These are phyloP conservation scores for Olivierus martensii DNA, from an alignment of 1,140 invertebrate genomes.

Conservation along the genomic window DNA sequence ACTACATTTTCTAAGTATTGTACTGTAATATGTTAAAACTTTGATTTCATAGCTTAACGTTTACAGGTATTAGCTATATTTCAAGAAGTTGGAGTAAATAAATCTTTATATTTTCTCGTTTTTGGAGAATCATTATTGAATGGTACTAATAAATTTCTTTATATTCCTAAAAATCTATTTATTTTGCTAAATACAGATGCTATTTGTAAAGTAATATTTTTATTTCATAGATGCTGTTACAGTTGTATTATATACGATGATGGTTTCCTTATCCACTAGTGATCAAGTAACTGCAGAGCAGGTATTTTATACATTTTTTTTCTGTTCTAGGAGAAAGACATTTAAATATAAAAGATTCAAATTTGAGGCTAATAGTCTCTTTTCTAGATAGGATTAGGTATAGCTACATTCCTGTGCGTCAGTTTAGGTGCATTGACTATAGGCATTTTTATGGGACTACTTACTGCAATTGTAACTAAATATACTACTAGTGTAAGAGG, in stretches of 20 bases:
- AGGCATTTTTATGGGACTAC: conserved; percentile 40
- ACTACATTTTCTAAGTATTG: no score
- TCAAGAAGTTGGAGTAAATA: conserved; percentile 51
- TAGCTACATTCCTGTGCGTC: conserved; percentile 41
- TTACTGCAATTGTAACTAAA: conserved; percentile 44
- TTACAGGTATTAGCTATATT: conserved; percentile 45
- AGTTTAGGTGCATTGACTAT: conserved; percentile 40
- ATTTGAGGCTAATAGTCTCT: background rate
- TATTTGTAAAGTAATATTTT: no score
- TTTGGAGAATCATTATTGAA: conserved; percentile 50
- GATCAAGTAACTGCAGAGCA: conserved; percentile 13
- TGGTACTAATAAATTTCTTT: no score
- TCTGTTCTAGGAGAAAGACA: no score
- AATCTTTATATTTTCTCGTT: conserved; percentile 49
- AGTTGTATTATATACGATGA: conserved; percentile 39
- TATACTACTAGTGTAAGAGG: conserved; percentile 42
- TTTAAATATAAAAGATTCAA: background rate
- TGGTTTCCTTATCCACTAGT: conserved; percentile 31
- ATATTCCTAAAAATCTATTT: no score
- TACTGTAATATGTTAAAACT: no score
- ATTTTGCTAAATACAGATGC: no score
- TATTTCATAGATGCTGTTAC: conserved; percentile 39
- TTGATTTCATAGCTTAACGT: no score
- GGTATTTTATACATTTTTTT: background rate
- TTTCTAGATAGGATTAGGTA: conserved; percentile 36